Evolutionary conservation across 2,113 vertebrate species (phyloP), one percentile per base, ranked within the genome.

Genomic region (Melozone crissalis): DNA sequence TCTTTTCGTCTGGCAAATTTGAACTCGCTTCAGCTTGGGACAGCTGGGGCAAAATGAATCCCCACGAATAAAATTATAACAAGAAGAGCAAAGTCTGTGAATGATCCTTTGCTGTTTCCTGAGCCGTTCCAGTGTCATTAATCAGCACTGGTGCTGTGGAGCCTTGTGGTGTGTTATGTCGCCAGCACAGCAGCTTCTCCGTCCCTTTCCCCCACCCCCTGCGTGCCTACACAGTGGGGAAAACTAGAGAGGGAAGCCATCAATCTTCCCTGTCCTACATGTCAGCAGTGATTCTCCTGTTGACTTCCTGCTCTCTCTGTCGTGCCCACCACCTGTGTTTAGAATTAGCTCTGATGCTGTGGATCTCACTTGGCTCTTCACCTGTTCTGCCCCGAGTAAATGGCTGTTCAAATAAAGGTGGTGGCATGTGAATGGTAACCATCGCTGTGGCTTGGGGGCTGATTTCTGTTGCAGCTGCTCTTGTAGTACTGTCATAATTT

Each of bases 161-260:
- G 97, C 97, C 97, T 97, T 97, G 97, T 97, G 98, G 98, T 98
- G 98, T 98, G 96, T 96, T 98, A 97, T 98, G 98, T 98, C 98
- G 98, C 96, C 94, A 78, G 97, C 98, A 92, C 97, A 96, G 98
- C 96, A 35, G 97, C 97, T 93, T 91, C 97, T 97, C 94, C 87
- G 11, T 97, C 95, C 96, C 97, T 97, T 97, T 98, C 97, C 96
- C 93, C 97, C 94, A 98, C 98, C 95, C 98, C 97, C 95, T 94
- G 97, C 85, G 77, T 98, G 98, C 98, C 97, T 62, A 95, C 98
- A 96, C 99, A 98, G 97, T 98, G 97, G 98, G 99, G 97, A 97
- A 96, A 99, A 98, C 97, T 98, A 97, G 98, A 98, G 98, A 98
- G 99, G 99, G 99, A 99, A 99, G 96, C 99, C 99, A 99, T 99